These are phyloP conservation scores for Trisateles emortualis DNA, from an alignment of 2,888 invertebrate species.

Conservation along the genomic window DNA sequence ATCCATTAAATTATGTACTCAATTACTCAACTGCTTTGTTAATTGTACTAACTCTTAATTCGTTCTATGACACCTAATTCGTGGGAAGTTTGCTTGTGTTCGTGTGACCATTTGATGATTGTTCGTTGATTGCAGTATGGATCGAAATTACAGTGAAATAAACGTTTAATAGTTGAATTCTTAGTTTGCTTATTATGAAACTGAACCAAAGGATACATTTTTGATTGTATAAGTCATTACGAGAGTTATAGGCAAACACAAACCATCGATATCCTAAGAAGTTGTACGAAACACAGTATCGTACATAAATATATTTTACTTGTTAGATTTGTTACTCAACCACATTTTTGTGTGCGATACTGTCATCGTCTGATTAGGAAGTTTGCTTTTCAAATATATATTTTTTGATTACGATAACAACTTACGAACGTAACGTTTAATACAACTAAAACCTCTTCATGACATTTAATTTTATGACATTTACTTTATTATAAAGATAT, in stretches of 20 bases:
- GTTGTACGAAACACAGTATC: too few species aligned
- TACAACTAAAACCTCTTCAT: too few species aligned
- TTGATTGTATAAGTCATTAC: too few species aligned
- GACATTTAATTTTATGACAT: too few species aligned
- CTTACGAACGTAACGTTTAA: too few species aligned
- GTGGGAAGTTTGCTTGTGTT: conserved; percentile 49
- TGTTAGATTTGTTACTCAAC: neutral
- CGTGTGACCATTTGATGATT: conserved; percentile 34
- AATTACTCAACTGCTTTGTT: conserved; percentile 40
- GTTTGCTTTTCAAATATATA: neutral
- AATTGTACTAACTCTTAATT: conserved; percentile 38
- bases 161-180: conserved; percentile 18
- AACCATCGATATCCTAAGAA: too few species aligned
- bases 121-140: conserved; percentile 28
- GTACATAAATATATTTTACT: too few species aligned
- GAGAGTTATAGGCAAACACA: too few species aligned
- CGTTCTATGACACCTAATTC: conserved; percentile 34
- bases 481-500: too few species aligned
- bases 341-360: conserved; percentile 13
- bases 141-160: conserved; percentile 25
- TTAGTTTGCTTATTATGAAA: conserved; percentile 33
- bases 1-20: conserved; percentile 31
- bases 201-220: conserved; percentile 61
- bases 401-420: conserved; percentile 5
- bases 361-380: conserved; percentile 9